Base-by-base conservation (phyloP, 2,888 invertebrate genomes). In the Diogma glabrata region DNA sequence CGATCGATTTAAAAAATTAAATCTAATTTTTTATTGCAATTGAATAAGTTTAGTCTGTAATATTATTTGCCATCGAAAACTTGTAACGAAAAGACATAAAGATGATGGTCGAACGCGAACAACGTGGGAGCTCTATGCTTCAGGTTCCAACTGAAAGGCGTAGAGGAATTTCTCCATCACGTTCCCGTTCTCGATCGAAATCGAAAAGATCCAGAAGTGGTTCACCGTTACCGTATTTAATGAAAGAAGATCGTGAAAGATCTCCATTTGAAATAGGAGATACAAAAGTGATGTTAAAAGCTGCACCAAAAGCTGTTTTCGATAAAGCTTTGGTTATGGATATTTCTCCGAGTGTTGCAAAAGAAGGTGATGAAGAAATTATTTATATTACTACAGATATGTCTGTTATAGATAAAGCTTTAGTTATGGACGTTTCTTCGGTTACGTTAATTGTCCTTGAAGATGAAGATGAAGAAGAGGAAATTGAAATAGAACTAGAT, bases 341-440 rank as follows among this genome's bases (percentile, higher is more conserved):
- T 61, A 70, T 70, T 51, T 65, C 70, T 17, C 63, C 67, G 5
- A 56, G 61, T 51, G 53, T 54, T 9, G 33, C 17, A 4, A 46
- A 46, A 33, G 46, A 28, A 17, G 50, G 47, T 26, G 69, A 65
- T 45, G 58, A 60, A 51, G 67, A 69, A 51, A 66, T 67, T 49
- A 69, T 69, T 66, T 70, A 67, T 58, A 69, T 70, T 67, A 68
- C 70, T 45, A 66, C 69, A 16, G 69, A 70, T 58, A 55, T 69
- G 53, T 70, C 69, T 51, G 70, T 70, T 51, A 69, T 70, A 54
- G 70, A 70, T 64, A 67, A 69, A 55, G 70, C 70, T 56, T 66
- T 67, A 56, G 69, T 70, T 57, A 70, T 70, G 70, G 70, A 70
- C 58, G 65, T 70, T 49, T 70, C 70, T 3, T 46, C 46, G 10